Base-by-base conservation (phyloP, 2,113 vertebrate genomes). In the Choloepus hoffmanni region DNA sequence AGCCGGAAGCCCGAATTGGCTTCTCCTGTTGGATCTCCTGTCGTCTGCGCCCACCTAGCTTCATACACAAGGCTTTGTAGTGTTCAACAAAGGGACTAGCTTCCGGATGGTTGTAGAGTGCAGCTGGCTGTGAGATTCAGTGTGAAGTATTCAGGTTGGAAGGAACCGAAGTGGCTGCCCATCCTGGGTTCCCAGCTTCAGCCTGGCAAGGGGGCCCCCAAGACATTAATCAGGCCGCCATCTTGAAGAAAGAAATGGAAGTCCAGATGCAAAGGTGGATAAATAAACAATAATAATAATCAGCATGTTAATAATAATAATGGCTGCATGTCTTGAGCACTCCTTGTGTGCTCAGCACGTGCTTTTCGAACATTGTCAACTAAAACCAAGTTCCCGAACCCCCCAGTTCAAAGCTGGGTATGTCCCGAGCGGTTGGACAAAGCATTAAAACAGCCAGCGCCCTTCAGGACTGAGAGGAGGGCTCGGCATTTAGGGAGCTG, bases 381-480 rank as follows among this genome's bases (percentile, higher is more conserved):
- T 83, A 40, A 96, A 85, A 77, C 92, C 83, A 30, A 5, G 24
- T 16, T 55, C 86, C 95, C 96, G 73, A 58, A 79, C 82, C 74
- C 79, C 10, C 50, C 65, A 26, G 77, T 77, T 73, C 50, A 60
- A 36, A 84, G 19, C 1, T 1, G 15, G 8, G 9, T 14, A 3
- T 24, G n/a, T 88, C 50, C 82, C 30, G 68, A 60, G 91, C 16
- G 62, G 89, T 95, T 83, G 89, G 74, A 65, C n/a, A 84, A 96
- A 97, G 97, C 97, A 97, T 97, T 97, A 97, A 95, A 30, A 81
- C 73, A 89, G 81, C 63, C n/a, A 9, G n/a, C 28, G 76, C 82
- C 58, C 24, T 72, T 74, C 55, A 26, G 60, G 18, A 45, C 84
- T 3, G 10, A 91, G 53, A 36, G 2, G 2, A 77, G 33, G 36